phyloP scores from a whole-genome alignment of 2,113 vertebrate genomes.

The Megaptera novaeangliae region DNA sequence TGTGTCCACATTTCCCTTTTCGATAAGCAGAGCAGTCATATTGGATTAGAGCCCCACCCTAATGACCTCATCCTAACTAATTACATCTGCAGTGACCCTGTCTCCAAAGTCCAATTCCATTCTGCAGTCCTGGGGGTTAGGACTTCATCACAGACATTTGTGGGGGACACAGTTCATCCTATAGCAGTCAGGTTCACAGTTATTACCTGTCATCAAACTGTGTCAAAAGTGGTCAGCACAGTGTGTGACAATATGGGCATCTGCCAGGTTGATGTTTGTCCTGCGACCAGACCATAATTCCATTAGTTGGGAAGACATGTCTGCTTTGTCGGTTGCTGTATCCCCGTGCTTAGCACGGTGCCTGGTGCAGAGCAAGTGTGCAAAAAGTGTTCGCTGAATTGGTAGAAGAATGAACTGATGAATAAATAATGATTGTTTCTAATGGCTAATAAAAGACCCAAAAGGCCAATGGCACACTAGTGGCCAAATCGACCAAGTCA shows the following conservation, averaged over 20 bases:
- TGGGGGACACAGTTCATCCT: background rate
- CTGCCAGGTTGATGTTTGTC: background rate
- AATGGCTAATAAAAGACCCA: background rate
- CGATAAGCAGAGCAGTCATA: background rate
- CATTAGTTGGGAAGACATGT: background rate
- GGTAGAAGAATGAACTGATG: background rate
- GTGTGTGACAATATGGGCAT: rapidly evolving
- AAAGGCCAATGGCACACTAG: background rate
- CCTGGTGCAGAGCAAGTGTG: too few species aligned
- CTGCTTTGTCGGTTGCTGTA: background rate
- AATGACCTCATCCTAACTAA: background rate
- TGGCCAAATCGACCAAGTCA: background rate
- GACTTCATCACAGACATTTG: background rate
- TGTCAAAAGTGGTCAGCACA: background rate
- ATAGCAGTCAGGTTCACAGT: background rate
- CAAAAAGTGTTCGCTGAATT: background rate
- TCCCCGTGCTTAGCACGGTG: background rate
- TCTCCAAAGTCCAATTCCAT: background rate
- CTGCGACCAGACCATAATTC: background rate
- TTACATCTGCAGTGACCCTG: background rate
- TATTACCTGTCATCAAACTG: background rate
- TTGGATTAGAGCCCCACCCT: background rate
- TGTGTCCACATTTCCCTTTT: background rate
- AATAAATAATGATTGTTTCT: background rate
- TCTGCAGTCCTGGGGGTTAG: background rate